A percentile compares a stretch with the other conserved stretches of the same genome.
phyloP scores from a whole-genome alignment of 2,888 invertebrate genomes.

The Acleris holmiana region DNA sequence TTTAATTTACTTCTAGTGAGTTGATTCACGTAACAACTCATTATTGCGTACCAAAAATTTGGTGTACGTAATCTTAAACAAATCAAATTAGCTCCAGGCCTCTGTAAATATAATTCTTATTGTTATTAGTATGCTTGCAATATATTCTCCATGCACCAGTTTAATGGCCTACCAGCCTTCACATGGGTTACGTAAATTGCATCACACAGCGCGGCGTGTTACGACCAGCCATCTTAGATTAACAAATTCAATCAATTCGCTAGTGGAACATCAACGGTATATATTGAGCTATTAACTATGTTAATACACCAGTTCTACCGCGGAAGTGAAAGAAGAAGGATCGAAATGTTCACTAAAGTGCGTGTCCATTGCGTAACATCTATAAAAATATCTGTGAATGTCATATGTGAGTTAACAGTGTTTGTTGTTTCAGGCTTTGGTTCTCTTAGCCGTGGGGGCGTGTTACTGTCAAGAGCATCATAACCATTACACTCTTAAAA shows the following conservation, averaged over 20 bases:
- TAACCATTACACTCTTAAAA: constrained; percentile 52
- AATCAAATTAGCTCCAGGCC: constrained; percentile 10
- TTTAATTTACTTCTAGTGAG: too few relatives aligned
- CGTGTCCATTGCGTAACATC: constrained; percentile 46
- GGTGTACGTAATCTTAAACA: constrained; percentile 7
- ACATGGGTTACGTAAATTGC: constrained; percentile 82
- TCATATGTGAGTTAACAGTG: constrained; percentile 27
- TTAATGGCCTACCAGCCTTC: constrained; percentile 70
- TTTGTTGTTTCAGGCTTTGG: constrained; percentile 60
- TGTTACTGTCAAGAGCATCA: constrained; percentile 60
- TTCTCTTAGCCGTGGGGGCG: constrained; percentile 55
- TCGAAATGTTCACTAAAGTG: constrained; percentile 78
- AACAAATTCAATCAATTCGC: constrained; percentile 79
- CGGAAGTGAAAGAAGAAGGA: constrained; percentile 79
- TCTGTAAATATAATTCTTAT: constrained; percentile 30
- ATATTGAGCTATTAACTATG: constrained; percentile 81
- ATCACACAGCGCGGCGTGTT: constrained; percentile 72
- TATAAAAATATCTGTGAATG: constrained; percentile 18
- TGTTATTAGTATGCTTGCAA: constrained; percentile 49
- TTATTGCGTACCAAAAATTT: too few relatives aligned
- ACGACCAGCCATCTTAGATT: constrained; percentile 72
- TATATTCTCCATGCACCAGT: constrained; percentile 52
- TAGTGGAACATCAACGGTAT: constrained; percentile 83
- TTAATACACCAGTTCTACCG: constrained; percentile 80
- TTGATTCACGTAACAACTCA: too few relatives aligned